Evolutionary conservation across 2,888 invertebrate genomes (phyloP).

Genomic region (Hyles lineata): DNA sequence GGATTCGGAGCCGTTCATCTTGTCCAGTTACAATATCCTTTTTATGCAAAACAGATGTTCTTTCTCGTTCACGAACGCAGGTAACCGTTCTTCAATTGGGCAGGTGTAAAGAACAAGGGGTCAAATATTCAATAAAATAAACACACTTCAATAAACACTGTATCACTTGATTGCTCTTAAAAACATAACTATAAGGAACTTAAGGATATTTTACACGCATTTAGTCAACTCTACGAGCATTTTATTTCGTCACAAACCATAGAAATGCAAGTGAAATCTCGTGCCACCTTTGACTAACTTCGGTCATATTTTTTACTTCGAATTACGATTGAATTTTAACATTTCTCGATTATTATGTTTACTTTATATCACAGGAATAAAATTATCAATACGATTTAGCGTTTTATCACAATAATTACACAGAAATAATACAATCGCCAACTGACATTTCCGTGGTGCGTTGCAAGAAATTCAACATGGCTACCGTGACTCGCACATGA

Average conservation of each 20-base stretch:
- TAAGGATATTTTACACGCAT: conserved; percentile 66
- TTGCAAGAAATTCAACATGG: conserved; percentile 85
- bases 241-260: conserved; percentile 81
- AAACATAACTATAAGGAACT: conserved; percentile 68
- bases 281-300: conserved; percentile 76
- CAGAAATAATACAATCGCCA: conserved; percentile 78
- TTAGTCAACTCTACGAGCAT: conserved; percentile 67
- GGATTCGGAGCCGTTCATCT: conserved; percentile 92
- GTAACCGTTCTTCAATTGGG: conserved; percentile 55
- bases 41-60: conserved; percentile 53
- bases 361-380: conserved; percentile 57
- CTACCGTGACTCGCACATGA: conserved; percentile 78
- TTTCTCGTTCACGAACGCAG: conserved; percentile 56
- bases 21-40: conserved; percentile 57
- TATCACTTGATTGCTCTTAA: conserved; percentile 70
- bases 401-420: conserved; percentile 70
- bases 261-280: conserved; percentile 83
- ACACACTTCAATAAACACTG: conserved; percentile 59
- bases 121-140: conserved; percentile 58
- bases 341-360: conserved; percentile 52
- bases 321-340: conserved; percentile 52
- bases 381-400: conserved; percentile 51
- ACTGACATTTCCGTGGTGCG: conserved; percentile 85
- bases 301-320: conserved; percentile 75
- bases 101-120: conserved; percentile 61